Base-by-base conservation (phyloP, 2,113 vertebrate species). In the Menura novaehollandiae region DNA sequence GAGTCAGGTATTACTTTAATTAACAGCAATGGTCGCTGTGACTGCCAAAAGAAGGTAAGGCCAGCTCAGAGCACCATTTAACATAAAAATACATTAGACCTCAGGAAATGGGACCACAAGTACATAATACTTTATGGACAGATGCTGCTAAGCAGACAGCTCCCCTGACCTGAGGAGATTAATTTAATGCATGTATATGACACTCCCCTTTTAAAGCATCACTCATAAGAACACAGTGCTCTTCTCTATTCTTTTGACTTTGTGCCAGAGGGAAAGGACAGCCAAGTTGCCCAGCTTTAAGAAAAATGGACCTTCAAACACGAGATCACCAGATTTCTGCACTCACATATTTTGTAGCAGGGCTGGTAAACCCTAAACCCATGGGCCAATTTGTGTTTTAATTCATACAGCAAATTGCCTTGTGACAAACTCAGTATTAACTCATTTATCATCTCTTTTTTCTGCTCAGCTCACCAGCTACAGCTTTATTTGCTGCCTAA, bases 351-450 rank as follows among this genome's bases (percentile, higher is more conserved):
- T 95, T 85, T 93, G 82, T 63, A 88, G 72, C 52, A 64, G 51
- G 88, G 49, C 56, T 94, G 73, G 83, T 81, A 92, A 94, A 81
- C 85, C 56, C 80, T 71, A 96, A 96, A 84, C 83, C 33, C 64
- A 44, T 28, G 71, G 88, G 82, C 51, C 83, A 93, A 84, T 90
- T 95, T 94, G 76, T 78, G 76, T 84, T 96, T 92, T 96, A 95
- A 96, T 96, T 96, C 96, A 94, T 71, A 76, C 39, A 93, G 93
- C 72, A 96, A 95, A 94, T 89, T 73, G 92, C 79, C 86, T 90
- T 81, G 76, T 83, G 90, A 94, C 93, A 97, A 93, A 90, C 82
- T 94, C 75, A 27, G 28, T 89, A 93, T 95, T 96, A 96, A 89
- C 85, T 96, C 76, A 95, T 96, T 94, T 95, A 95, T 97, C 95